Conservation (phyloP, 2,888 invertebrate genomes). For the Cephonodes hylas region DNA sequence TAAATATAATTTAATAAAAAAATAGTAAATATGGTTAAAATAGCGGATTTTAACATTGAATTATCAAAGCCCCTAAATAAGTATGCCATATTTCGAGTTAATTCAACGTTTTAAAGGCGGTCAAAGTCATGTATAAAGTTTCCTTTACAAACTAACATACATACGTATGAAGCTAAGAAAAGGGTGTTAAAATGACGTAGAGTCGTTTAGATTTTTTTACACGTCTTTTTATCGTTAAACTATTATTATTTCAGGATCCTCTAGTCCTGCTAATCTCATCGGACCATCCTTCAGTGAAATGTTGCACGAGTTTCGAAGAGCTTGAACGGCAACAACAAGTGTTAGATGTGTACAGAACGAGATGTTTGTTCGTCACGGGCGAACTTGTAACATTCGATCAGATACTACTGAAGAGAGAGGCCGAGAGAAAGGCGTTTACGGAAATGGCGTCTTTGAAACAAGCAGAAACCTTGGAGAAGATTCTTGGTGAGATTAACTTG, state of each 20-base stretch:
- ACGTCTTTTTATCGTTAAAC: not conserved
- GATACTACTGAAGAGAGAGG: slow-evolving; percentile 70
- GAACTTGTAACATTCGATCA: slow-evolving; percentile 74
- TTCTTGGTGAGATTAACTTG: slow-evolving; percentile 48
- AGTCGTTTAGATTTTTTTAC: not conserved
- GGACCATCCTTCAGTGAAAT: slow-evolving; percentile 76
- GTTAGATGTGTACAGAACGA: slow-evolving; percentile 73
- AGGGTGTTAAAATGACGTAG: no score
- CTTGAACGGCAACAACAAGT: slow-evolving; percentile 72
- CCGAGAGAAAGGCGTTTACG: slow-evolving; percentile 71
- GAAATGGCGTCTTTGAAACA: slow-evolving; percentile 77
- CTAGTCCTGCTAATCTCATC: slow-evolving; percentile 75
- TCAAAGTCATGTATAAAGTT: no score
- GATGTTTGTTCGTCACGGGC: slow-evolving; percentile 76
- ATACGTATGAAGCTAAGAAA: not conserved
- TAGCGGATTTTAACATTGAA: no score
- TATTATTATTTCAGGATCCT: slow-evolving; percentile 63
- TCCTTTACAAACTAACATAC: no score
- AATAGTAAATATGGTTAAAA: no score
- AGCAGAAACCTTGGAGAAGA: slow-evolving; percentile 75
- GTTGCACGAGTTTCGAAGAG: slow-evolving; percentile 76
- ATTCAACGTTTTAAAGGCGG: no score
- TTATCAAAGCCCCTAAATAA: no score
- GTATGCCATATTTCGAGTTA: no score
- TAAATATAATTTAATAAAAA: no score